Conservation (phyloP, 2,888 invertebrate genomes). For the Adelognathus sp. region DNA sequence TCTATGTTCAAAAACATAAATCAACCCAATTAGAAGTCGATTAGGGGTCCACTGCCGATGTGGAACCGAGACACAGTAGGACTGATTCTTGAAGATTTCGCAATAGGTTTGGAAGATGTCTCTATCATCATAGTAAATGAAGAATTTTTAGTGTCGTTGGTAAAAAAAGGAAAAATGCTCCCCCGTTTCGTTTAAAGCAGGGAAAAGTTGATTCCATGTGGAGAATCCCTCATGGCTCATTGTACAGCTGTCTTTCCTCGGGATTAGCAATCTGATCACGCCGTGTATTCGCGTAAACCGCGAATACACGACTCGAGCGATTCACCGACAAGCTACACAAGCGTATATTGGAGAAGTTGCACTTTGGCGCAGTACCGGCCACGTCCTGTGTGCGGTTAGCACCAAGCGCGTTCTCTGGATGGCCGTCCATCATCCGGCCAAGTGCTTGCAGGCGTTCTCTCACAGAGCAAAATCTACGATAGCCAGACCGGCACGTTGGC, state of each 20-base stretch:
- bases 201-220: neutral
- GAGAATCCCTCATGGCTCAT: neutral
- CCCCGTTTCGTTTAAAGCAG: neutral
- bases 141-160: too few species aligned
- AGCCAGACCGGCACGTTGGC: neutral
- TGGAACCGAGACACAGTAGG: too few species aligned
- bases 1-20: too few species aligned
- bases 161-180: too few species aligned
- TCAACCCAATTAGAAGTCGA: too few species aligned
- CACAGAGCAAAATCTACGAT: slow-evolving; percentile 20
- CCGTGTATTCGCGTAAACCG: slow-evolving; percentile 29
- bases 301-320: slow-evolving; percentile 20
- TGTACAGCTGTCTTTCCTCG: neutral
- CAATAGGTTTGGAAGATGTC: too few species aligned
- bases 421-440: slow-evolving; percentile 54
- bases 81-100: too few species aligned
- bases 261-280: slow-evolving; percentile 11
- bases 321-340: neutral
- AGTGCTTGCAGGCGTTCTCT: slow-evolving; percentile 45
- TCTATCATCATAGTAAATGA: too few species aligned
- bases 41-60: too few species aligned
- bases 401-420: slow-evolving; percentile 16
- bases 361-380: slow-evolving; percentile 33
- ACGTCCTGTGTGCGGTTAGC: slow-evolving; percentile 13
- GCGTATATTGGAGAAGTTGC: slow-evolving; percentile 5